A percentile compares a stretch with the other conserved stretches of the same genome.
These are phyloP conservation scores for Cheilosia vernalis DNA, from an alignment of 2,888 invertebrate species.

Conservation along the genomic window DNA sequence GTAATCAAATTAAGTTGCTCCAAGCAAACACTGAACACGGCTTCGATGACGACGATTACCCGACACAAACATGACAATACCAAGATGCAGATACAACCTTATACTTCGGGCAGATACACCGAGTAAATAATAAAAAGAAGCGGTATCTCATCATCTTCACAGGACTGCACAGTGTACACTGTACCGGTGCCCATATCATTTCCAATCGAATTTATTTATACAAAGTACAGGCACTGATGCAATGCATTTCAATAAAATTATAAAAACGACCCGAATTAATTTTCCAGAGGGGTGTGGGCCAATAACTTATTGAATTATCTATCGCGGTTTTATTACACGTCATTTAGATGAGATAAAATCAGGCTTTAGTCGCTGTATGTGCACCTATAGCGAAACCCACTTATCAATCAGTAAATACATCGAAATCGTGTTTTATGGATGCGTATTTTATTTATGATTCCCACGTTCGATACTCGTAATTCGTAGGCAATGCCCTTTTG, in stretches of 20 bases:
- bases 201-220: conserved; percentile 53
- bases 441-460: conserved; percentile 67
- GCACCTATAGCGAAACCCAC: conserved; percentile 22
- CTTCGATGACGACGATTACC: background rate
- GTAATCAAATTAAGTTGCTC: conserved; percentile 71
- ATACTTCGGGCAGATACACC: conserved; percentile 3
- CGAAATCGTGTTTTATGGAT: conserved; percentile 20
- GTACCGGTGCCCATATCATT: conserved; percentile 3
- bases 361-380: conserved; percentile 1
- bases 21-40: conserved; percentile 29
- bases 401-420: conserved; percentile 71
- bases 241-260: conserved; percentile 24
- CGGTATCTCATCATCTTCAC: conserved; percentile 48
- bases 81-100: conserved; percentile 52
- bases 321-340: conserved; percentile 66
- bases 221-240: conserved; percentile 14
- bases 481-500: conserved; percentile 23
- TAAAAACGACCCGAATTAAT: background rate
- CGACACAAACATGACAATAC: conserved; percentile 54
- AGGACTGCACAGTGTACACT: background rate
- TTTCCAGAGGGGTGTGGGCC: conserved; percentile 22
- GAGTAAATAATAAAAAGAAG: conserved; percentile 23
- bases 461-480: conserved; percentile 50
- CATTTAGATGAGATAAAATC: conserved; percentile 57
- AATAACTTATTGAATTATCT: conserved; percentile 56